phyloP scores from a whole-genome alignment of 2,888 invertebrate species.

The Xylota segnis region DNA sequence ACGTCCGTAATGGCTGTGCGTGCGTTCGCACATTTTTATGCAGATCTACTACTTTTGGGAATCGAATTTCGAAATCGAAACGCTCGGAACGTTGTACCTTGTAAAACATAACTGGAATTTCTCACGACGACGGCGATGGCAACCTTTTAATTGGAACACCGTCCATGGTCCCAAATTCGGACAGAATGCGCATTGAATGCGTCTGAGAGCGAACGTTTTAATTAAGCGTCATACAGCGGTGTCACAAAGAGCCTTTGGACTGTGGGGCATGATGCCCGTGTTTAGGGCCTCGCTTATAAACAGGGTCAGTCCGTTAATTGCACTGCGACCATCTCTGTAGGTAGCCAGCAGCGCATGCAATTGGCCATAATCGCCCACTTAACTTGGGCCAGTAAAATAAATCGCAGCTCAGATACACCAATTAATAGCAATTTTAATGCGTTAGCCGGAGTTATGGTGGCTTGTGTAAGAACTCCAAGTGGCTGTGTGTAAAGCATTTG shows the following conservation, averaged over 20 bases:
- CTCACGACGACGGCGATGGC: conserved; percentile 11
- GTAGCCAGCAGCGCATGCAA: conserved; percentile 4
- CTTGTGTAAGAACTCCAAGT: conserved; percentile 54
- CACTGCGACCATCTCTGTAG: neutral
- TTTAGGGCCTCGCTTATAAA: conserved; percentile 24
- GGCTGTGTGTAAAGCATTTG: conserved; percentile 35
- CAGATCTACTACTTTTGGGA: conserved; percentile 47
- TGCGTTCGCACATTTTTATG: conserved; percentile 63
- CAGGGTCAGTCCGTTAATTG: conserved; percentile 15
- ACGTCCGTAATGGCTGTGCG: conserved; percentile 27
- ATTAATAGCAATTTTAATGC: conserved; percentile 65
- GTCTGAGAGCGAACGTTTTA: conserved; percentile 47
- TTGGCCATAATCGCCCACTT: conserved; percentile 69
- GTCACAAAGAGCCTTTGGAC: conserved; percentile 34
- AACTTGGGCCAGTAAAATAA: conserved; percentile 28
- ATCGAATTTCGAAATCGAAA: conserved; percentile 26
- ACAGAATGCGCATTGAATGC: conserved; percentile 26
- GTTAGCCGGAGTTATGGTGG: conserved; percentile 42
- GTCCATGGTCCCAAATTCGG: conserved; percentile 32
- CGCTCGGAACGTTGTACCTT: conserved; percentile 46
- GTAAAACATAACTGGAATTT: conserved; percentile 38
- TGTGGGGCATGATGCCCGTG: conserved; percentile 22
- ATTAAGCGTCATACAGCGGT: conserved; percentile 43
- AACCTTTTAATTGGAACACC: conserved; percentile 61
- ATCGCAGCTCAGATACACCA: conserved; percentile 43